Base-by-base conservation (phyloP, 2,888 invertebrate species). In the Ophion ventricosus region DNA sequence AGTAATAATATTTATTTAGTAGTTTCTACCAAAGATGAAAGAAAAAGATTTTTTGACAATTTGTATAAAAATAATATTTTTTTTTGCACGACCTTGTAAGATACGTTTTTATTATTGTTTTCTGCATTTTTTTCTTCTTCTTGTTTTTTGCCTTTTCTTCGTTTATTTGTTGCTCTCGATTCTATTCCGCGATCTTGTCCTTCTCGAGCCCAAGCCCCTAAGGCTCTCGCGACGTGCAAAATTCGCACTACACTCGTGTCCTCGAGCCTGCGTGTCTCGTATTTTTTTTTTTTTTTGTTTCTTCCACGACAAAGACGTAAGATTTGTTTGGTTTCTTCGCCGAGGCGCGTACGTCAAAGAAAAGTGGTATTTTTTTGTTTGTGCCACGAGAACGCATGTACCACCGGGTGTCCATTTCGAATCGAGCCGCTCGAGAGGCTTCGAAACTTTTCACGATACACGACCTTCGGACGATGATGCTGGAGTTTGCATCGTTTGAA, bases 11-110 rank as follows among this genome's bases (percentile, higher is more conserved):
- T 92, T 93, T 92, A 92, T 92, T 92, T 92, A 90, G 91, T 92
- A 93, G 92, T 91, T 91, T 90, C 89, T 93, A 93, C 93, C 93
- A 93, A 93, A 93, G 93, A 93, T 91, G 86, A 90, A 87, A 87
- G 84, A 23, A 61, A 54, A 35, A 66, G 23, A 40, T 66, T 89
- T 89, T 49, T 91, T 90, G 88, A 86, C 88, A 89, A 88, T 59
- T 69, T 91, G 90, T 91, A 91, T 89, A 90, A 83, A 89, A 84
- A 88, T 87, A 85, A 49, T 49, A 49, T 49, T 49, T 49, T 49
- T 49, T 49, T 49, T 78, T 73, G 80, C 80, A 82, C 59, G 85
- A 85, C 73, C 26, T 57, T 86, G 87, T 88, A 88, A 86, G 84
- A 86, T 88, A 87, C 79, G 78, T 86, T 79, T 64, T 70, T 82